Conservation (phyloP, 2,113 vertebrate species). For the Eurystomus gularis region DNA sequence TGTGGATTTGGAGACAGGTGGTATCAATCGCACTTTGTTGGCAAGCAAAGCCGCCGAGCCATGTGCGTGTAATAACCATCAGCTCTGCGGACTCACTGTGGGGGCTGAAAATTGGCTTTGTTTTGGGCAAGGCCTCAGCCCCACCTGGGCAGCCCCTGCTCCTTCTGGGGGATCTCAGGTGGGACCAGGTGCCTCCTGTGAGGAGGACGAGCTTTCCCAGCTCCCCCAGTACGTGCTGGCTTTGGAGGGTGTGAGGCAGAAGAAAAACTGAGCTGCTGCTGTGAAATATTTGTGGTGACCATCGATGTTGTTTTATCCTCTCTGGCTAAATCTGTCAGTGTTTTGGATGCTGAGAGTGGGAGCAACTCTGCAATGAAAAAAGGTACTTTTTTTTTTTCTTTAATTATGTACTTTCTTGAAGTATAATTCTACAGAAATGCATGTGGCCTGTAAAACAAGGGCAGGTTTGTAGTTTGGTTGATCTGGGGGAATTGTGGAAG, state of each 20-base stretch:
- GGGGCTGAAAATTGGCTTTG: neutral
- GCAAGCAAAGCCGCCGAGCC: fast-evolving
- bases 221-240: fast-evolving
- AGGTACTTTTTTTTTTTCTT: neutral
- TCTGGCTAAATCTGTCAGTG: fast-evolving
- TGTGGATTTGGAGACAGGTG: neutral
- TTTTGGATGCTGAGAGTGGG: neutral
- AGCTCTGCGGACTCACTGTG: fast-evolving
- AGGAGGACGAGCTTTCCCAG: neutral
- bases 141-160: fast-evolving
- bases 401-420: fast-evolving
- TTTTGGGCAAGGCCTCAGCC: fast-evolving
- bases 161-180: neutral
- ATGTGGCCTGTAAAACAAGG: fast-evolving
- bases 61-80: neutral
- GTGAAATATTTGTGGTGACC: fast-evolving
- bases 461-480: neutral
- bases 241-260: fast-evolving
- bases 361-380: neutral
- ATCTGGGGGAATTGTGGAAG: neutral
- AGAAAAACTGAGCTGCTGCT: fast-evolving
- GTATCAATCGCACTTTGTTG: fast-evolving
- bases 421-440: fast-evolving
- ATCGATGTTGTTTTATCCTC: fast-evolving
- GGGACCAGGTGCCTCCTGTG: fast-evolving